These are phyloP conservation scores for Crotalus helleri DNA, from an alignment of 2,113 vertebrate species.

Conservation along the genomic window DNA sequence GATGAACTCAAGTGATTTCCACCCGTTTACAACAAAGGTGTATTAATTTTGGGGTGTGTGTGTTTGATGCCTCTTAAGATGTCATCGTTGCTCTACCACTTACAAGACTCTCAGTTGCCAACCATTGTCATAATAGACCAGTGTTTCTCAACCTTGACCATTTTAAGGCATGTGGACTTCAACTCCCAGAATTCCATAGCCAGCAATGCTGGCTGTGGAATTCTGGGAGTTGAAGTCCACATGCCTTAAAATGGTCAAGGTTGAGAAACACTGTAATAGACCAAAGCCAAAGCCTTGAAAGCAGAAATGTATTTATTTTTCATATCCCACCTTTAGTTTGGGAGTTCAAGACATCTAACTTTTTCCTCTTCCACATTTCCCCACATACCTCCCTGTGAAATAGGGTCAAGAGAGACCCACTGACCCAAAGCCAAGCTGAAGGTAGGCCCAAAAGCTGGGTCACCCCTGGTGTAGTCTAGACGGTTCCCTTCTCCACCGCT, in stretches of 20 bases:
- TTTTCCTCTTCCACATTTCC: background rate
- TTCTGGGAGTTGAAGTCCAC: too few species aligned
- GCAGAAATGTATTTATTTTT: background rate
- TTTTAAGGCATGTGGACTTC: too few species aligned
- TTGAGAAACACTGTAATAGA: background rate
- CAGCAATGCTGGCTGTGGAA: too few species aligned
- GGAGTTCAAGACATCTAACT: background rate
- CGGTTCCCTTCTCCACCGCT: background rate
- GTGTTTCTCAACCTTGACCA: too few species aligned
- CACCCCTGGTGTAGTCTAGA: background rate
- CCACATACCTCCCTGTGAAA: background rate
- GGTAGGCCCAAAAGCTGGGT: background rate
- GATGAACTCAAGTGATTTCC: background rate
- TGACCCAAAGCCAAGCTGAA: background rate
- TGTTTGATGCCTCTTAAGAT: too few species aligned
- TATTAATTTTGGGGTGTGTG: too few species aligned
- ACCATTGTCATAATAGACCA: background rate
- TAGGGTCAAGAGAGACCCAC: background rate
- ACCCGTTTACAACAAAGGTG: background rate
- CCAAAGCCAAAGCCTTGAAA: background rate
- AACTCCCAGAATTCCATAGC: too few species aligned
- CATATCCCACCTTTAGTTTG: background rate
- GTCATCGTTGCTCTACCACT: too few species aligned
- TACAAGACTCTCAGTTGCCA: background rate
- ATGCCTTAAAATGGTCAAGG: too few species aligned